Evolutionary conservation across 2,888 invertebrate species (phyloP), one percentile per base, ranked within the genome.

Genomic region (Cremastinae sp.): DNA sequence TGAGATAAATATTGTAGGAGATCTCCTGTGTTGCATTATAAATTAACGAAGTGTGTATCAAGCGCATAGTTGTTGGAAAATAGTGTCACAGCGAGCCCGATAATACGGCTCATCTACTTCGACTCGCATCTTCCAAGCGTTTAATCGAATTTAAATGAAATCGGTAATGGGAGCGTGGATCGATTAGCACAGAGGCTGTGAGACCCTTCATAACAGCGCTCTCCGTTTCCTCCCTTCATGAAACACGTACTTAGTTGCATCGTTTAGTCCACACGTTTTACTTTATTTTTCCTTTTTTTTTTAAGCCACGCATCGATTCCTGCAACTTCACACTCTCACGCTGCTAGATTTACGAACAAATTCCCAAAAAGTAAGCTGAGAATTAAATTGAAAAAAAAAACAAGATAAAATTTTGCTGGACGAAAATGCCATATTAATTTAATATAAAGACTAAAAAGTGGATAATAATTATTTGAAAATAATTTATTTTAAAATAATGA

Each of bases 101-200:
- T 78, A 79, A 72, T 55, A 76, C 73, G 72, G 74, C 70, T 71
- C 78, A 79, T 71, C 71, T 76, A 69, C 71, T 64, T 47, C 64
- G 45, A 39, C 73, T 78, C 75, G 72, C 68, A 61, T 80, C 80
- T 77, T 76, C 78, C 65, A 72, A 74, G 74, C 74, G 74, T 72
- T 72, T 82, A 80, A 83, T 83, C 81, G 81, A 83, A 85, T 84
- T 83, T 83, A 82, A 84, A 84, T 84, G 83, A 82, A 83, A 83
- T 80, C 80, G 71, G 76, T 79, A 81, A 76, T 78, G 70, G 73
- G 74, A 78, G 59, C 76, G 56, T 68, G 59, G 72, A 78, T 78
- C 75, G 74, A 79, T 79, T 76, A 78, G 65, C 71, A 78, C 59
- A 72, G 72, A 71, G 66, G 55, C 65, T 5, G 56, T 16, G 45